Evolutionary conservation across 2,797 vertebrate genomes (phyloP), one percentile per base, ranked within the genome.

Genomic region (Micrastur ruficollis): DNA sequence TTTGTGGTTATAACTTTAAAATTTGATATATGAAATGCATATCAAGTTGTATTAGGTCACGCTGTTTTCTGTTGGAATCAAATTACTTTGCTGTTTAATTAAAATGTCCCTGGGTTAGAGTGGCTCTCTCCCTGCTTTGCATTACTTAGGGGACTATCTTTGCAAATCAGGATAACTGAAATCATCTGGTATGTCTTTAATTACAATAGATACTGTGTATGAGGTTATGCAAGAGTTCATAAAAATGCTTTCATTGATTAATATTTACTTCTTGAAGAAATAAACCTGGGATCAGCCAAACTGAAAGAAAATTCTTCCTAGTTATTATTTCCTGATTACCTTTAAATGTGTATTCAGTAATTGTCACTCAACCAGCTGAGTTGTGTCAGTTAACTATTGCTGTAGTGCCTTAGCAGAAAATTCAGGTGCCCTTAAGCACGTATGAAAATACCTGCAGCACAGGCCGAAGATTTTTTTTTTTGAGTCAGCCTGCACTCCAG

Each of bases 41-140:
- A 80, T 94, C 38, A 63, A 81, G 42, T 70, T 93, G 38, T 42
- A 32, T 75, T 58, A 72, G 42, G 76, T 88, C 76, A 79, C 0
- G 0, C 47, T 32, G 8, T 36, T 63, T 85, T 52, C 52, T 5
- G 2, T 1, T 70, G 58, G 63, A 81, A 80, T 86, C 63, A 44
- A 66, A 62, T 93, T 81, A 79, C 46, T 79, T 89, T 72, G 38
- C 46, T 73, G 67, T 86, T 96, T 85, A 91, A 79, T 94, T 95
- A 90, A 95, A 93, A 82, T 13, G 3, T 42, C 26, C 50, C 63
- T 85, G 67, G 29, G 40, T 75, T 79, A 58, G 47, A 91, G 70
- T 31, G 50, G 42, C 66, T 75, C 16, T 68, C 32, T 86, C 61
- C 19, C 58, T 55, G 46, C 46, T 96, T 80, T 86, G 34, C 47